phyloP scores from a whole-genome alignment of 2,113 vertebrate species.

The Calypte anna region DNA sequence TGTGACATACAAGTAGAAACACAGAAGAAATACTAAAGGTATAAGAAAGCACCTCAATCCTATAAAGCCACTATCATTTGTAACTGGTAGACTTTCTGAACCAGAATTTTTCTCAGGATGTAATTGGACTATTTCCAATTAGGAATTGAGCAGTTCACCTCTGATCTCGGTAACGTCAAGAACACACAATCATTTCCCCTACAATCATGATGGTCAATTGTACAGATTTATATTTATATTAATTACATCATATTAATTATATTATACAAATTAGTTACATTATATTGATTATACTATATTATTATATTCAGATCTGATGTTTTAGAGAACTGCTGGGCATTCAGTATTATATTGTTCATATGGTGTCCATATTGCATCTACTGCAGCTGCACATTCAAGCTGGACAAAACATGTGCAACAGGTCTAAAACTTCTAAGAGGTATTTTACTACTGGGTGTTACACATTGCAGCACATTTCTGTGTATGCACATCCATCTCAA shows the following conservation, averaged over 20 bases:
- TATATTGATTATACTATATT: background rate
- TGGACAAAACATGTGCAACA: background rate
- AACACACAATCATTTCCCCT: background rate
- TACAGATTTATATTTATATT: background rate
- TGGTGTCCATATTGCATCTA: background rate
- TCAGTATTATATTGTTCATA: background rate
- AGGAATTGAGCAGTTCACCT: background rate
- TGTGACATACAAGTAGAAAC: background rate
- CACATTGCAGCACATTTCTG: background rate
- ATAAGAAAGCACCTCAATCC: background rate
- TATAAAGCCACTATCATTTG: background rate
- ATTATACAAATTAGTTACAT: background rate
- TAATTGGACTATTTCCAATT: background rate
- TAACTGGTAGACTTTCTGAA: background rate
- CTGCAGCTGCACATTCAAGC: background rate
- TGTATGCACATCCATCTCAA: background rate
- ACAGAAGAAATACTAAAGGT: background rate
- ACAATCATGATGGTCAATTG: background rate
- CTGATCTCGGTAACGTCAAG: background rate
- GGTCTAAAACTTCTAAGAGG: background rate
- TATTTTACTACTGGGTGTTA: background rate
- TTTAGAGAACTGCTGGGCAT: background rate
- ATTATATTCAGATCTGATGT: background rate
- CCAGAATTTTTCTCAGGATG: background rate
- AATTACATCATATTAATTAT: too few relatives aligned